Percentiles rank a stretch among this genome's conserved stretches.
phyloP scores from a whole-genome alignment of 2,888 invertebrate genomes.

The Conops quadrifasciatus region DNA sequence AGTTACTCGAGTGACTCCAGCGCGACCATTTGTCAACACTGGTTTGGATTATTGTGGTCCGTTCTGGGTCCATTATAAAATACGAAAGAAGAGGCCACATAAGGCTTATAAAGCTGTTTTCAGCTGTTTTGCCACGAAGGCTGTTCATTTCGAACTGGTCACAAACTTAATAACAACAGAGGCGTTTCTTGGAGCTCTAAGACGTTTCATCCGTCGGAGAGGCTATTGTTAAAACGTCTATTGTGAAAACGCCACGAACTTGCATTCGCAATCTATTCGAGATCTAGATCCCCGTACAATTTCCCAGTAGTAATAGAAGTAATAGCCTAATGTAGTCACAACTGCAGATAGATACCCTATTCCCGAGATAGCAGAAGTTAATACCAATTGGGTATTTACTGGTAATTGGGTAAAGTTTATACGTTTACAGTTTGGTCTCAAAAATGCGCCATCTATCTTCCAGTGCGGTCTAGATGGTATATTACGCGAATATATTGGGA shows the following conservation, averaged over 20 bases:
- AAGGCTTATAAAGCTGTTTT: conserved; percentile 41
- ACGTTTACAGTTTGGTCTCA: neutral
- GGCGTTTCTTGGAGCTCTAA: too few species aligned
- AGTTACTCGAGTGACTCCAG: too few species aligned
- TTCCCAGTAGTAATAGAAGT: neutral
- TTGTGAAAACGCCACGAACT: too few species aligned
- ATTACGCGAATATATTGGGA: conserved; percentile 20
- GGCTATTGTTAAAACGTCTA: too few species aligned
- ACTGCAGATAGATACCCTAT: neutral
- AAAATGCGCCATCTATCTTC: conserved; percentile 8
- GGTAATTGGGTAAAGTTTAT: neutral
- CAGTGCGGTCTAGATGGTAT: conserved; percentile 5
- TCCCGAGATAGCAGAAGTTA: neutral
- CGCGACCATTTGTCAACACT: neutral
- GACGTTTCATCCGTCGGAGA: too few species aligned
- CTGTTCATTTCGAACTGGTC: too few species aligned
- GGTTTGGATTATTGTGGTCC: neutral
- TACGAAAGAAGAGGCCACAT: conserved; percentile 21
- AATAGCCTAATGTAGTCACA: neutral
- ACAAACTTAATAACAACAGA: too few species aligned
- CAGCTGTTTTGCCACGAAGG: conserved; percentile 38
- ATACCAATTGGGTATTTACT: neutral
- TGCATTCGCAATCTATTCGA: too few species aligned
- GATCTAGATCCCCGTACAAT: neutral
- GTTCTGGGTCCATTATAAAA: neutral